These are phyloP conservation scores for Rutpela maculata DNA, from an alignment of 2,888 invertebrate species.

Conservation along the genomic window DNA sequence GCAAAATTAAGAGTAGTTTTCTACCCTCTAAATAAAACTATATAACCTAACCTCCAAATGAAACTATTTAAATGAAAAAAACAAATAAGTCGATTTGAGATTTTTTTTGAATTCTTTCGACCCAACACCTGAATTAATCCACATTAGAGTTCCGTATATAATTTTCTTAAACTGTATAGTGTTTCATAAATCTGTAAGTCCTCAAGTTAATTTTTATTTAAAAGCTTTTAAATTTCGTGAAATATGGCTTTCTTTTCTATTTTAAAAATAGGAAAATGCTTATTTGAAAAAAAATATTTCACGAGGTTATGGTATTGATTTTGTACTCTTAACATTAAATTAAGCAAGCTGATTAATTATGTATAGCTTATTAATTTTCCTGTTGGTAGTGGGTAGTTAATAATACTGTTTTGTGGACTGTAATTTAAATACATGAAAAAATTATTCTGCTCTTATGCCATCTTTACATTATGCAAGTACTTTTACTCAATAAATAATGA, in stretches of 20 bases:
- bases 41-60: no score
- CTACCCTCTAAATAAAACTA: no score
- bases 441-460: no score
- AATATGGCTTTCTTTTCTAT: no score
- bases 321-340: not conserved
- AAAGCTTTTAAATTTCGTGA: not conserved
- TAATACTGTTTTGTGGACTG: not conserved
- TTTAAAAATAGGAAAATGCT: not conserved
- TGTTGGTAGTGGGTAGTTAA: not conserved
- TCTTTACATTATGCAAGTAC: no score
- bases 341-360: not conserved
- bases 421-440: no score
- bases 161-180: not conserved
- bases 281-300: not conserved
- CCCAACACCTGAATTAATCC: no score
- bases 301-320: slow-evolving; percentile 1
- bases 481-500: no score
- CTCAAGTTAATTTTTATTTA: not conserved
- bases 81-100: no score
- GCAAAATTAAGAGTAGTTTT: no score
- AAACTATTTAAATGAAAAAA: no score
- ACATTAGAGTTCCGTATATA: not conserved
- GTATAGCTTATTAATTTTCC: not conserved
- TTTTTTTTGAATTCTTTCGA: no score
- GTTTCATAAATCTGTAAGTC: not conserved